Evolutionary conservation across 2,888 invertebrate genomes (phyloP), one percentile per base, ranked within the genome.

Genomic region (Aethes cnicana): DNA sequence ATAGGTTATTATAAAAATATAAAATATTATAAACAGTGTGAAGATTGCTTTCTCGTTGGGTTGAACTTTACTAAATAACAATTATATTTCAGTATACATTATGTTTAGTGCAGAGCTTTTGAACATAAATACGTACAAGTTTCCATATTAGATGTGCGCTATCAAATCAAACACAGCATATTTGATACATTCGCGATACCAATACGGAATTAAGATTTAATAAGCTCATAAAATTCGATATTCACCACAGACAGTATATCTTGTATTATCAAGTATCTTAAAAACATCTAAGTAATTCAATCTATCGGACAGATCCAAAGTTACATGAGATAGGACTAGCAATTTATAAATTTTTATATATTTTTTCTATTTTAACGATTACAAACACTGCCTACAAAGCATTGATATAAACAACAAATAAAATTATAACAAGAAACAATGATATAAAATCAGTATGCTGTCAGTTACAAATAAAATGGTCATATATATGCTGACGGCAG

Each of bases 171-270:
- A 64, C 64, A 70, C 67, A 72, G 72, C 75, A 73, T 68, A 72
- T 66, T 71, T 62, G 64, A 62, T 64, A 67, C 62, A 66, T 61
- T 72, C 68, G 74, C 75, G 66, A 71, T 70, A 74, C 72, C 73
- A 64, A 72, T 68, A 77, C 72, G 75, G 76, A 83, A 81, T 81
- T 81, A 84, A 84, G 80, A 81, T 80, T 81, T 81, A 84, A 84
- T 89, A 89, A 89, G 88, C 88, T 89, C 88, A 75, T 88, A 84
- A 83, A 86, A 86, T 88, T 88, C 87, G 88, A 85, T 88, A 84
- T 81, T 81, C 80, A 87, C 87, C 86, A 84, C 85, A 86, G 84
- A 87, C 74, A 84, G 80, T 82, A 83, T 75, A 66, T 77, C 80
- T 81, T 83, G 74, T 79, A 76, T 65, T 66, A 68, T 64, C 77